Conservation (phyloP, 53 echinoderm and acorn worm genomes). For the Apostichopus leukothele region DNA sequence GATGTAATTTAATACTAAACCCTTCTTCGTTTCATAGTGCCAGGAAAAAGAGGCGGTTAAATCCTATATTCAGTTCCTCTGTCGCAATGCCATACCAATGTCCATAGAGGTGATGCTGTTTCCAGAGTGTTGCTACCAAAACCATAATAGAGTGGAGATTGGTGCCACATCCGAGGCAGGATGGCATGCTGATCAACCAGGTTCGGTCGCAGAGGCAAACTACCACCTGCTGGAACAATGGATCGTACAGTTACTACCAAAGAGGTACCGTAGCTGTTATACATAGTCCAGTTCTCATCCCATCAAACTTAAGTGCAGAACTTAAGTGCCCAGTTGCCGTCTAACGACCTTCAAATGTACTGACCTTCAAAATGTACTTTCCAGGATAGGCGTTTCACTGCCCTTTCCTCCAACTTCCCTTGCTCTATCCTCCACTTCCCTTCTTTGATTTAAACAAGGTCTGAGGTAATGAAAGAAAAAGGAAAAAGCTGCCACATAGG, state of each 20-base stretch:
- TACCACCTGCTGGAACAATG: conserved; percentile 85
- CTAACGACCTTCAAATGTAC: too few relatives aligned
- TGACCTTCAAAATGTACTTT: too few relatives aligned
- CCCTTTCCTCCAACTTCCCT: too few relatives aligned
- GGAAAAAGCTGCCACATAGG: too few relatives aligned
- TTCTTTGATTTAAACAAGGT: too few relatives aligned
- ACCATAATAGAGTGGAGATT: conserved; percentile 69
- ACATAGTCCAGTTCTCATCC: background rate
- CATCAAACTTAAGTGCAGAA: background rate
- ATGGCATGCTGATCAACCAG: conserved; percentile 54
- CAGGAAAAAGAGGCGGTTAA: conserved; percentile 73
- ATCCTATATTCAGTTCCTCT: conserved; percentile 84
- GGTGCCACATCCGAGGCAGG: conserved; percentile 68
- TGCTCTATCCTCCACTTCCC: too few relatives aligned
- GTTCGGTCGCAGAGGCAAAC: conserved; percentile 58
- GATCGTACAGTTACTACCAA: conserved; percentile 91
- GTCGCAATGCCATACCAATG: conserved; percentile 92
- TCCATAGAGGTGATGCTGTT: conserved; percentile 88
- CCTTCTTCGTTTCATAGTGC: conserved; percentile 62
- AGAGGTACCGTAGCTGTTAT: conserved; percentile 51
- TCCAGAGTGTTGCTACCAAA: conserved; percentile 84
- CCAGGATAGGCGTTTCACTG: too few relatives aligned
- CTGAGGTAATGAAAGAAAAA: too few relatives aligned
- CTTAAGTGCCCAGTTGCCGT: too few relatives aligned
- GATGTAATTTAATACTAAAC: background rate